These are phyloP conservation scores for Hylaeus anthracinus DNA, from an alignment of 1,140 invertebrate species.

Conservation along the genomic window DNA sequence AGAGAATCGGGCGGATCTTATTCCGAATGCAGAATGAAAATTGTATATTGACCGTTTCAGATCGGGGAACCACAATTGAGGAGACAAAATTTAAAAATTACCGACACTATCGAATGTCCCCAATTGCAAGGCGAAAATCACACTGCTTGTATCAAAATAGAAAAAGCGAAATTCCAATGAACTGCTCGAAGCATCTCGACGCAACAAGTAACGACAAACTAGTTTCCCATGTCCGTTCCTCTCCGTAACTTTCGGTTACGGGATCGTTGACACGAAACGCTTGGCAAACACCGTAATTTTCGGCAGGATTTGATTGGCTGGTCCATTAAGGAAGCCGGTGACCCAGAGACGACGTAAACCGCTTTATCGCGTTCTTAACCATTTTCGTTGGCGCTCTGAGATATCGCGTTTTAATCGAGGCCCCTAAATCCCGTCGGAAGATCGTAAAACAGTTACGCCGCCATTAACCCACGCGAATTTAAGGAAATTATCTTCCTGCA, in stretches of 20 bases:
- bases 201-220: no score
- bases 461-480: slow-evolving; percentile 52
- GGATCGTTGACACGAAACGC: background rate
- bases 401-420: slow-evolving; percentile 58
- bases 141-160: no score
- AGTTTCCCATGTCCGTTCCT: background rate
- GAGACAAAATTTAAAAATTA: no score
- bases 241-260: no score
- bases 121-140: no score
- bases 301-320: background rate
- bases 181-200: no score
- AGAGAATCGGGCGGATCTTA: no score
- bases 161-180: no score
- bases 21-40: no score
- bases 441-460: slow-evolving; percentile 54
- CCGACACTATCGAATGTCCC: no score
- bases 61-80: no score
- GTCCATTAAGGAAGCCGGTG: background rate
- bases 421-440: slow-evolving; percentile 41
- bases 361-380: slow-evolving; percentile 47
- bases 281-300: background rate
- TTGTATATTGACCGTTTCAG: no score
- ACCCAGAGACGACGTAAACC: slow-evolving; percentile 40
- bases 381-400: slow-evolving; percentile 35
- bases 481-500: slow-evolving; percentile 43